phyloP scores from a whole-genome alignment of 2,888 invertebrate genomes.

The Parapristionchus giblindavisi region DNA sequence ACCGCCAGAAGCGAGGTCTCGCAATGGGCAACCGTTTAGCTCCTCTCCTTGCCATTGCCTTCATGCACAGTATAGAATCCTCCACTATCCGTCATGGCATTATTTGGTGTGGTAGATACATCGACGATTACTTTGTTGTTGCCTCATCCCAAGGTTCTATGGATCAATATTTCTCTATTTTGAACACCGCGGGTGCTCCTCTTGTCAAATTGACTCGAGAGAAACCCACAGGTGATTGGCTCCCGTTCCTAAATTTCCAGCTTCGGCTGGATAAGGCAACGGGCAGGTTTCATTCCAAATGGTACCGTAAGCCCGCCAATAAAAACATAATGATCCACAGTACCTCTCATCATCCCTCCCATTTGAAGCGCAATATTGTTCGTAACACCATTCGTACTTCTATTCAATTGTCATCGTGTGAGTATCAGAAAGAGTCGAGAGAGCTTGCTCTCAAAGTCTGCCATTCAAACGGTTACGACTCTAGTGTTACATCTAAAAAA shows the following conservation, averaged over 20 bases:
- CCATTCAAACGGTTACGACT: too few relatives aligned
- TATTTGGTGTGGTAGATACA: constrained; percentile 18
- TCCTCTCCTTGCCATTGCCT: constrained; percentile 20
- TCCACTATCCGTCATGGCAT: constrained; percentile 11
- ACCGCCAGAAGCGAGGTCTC: constrained; percentile 3
- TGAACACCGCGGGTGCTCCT: constrained; percentile 1
- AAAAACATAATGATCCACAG: constrained; percentile 4
- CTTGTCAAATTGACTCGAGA: constrained; percentile 1
- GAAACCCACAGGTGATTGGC: not conserved
- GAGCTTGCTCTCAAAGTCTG: too few relatives aligned
- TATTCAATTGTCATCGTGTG: not conserved
- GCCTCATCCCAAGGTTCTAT: not conserved
- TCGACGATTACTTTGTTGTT: constrained; percentile 21
- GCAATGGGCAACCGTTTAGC: constrained; percentile 30
- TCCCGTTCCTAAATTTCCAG: constrained; percentile 28
- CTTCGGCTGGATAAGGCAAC: not conserved
- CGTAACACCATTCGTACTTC: constrained; percentile 10
- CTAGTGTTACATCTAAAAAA: too few relatives aligned
- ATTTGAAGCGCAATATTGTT: constrained; percentile 7
- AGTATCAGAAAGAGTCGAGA: too few relatives aligned
- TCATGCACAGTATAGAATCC: constrained; percentile 26
- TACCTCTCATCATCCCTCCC: not conserved
- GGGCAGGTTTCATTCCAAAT: constrained; percentile 1
- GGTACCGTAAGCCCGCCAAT: constrained; percentile 25
- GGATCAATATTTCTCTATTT: not conserved